Evolutionary conservation across 2,113 vertebrate species (phyloP).

Genomic region (Podiceps cristatus): DNA sequence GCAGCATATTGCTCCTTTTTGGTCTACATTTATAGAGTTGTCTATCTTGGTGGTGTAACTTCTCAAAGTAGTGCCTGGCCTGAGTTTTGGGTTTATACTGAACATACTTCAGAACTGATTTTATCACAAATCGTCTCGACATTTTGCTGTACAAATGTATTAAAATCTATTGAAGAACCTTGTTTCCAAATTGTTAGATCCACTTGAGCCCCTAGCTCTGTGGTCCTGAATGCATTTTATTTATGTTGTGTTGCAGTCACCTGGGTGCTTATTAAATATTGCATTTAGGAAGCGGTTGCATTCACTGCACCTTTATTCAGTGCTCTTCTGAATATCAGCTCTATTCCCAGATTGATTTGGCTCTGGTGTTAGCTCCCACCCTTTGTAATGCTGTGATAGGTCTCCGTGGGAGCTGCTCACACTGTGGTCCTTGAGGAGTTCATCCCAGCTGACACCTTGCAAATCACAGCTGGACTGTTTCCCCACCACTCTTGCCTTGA

Average conservation of each 20-base stretch:
- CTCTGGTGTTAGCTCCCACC: background rate
- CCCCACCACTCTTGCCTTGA: background rate
- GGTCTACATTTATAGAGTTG: background rate
- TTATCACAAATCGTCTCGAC: background rate
- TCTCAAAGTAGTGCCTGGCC: background rate
- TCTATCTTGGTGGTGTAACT: background rate
- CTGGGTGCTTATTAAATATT: background rate
- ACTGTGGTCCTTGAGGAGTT: background rate
- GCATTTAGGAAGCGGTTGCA: background rate
- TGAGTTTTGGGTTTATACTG: background rate
- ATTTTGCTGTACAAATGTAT: background rate
- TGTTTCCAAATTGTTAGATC: background rate
- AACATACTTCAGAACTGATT: background rate
- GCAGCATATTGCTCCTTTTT: background rate
- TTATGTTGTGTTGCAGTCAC: background rate
- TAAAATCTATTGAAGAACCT: background rate
- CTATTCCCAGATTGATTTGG: background rate
- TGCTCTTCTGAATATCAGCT: rapidly evolving
- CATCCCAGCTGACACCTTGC: background rate
- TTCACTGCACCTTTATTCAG: background rate
- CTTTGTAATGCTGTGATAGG: background rate
- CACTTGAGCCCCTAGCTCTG: background rate
- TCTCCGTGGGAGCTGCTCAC: background rate
- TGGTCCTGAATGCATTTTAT: background rate
- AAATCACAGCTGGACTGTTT: background rate